Conservation (phyloP, 37 sponge, comb jelly and placozoan genomes). For the Ephydatia muelleri region DNA sequence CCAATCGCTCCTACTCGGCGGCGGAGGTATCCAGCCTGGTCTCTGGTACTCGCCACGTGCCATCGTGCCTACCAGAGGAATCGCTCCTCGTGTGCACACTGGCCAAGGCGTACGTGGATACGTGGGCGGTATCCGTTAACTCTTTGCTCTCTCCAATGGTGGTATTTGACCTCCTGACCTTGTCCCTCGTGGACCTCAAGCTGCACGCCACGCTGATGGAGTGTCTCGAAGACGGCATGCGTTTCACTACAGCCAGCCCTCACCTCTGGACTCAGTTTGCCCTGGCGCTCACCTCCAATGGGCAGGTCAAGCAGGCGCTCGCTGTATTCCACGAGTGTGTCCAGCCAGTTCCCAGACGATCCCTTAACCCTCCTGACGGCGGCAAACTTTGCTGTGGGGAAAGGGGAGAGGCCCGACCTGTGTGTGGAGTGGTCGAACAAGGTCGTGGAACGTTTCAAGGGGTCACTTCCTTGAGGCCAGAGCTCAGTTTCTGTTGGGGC, state of each 20-base stretch:
- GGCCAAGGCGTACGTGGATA: slow-evolving; percentile 28
- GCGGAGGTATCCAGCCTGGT: slow-evolving; percentile 1
- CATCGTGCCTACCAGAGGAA: slow-evolving; percentile 39
- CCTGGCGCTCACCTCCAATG: slow-evolving; percentile 27
- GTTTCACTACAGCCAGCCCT: slow-evolving; percentile 26
- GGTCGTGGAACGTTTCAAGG: not conserved
- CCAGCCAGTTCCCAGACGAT: slow-evolving; percentile 45
- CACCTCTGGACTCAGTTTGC: slow-evolving; percentile 72
- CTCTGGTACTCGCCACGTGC: slow-evolving; percentile 15
- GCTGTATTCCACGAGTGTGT: slow-evolving; percentile 59
- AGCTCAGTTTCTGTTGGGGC: slow-evolving; percentile 28
- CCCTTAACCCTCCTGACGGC: slow-evolving; percentile 34
- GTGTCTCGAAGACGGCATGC: slow-evolving; percentile 38
- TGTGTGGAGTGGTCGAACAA: slow-evolving; percentile 38
- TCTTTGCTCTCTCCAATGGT: slow-evolving; percentile 13
- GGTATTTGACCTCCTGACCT: slow-evolving; percentile 35
- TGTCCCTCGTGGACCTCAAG: slow-evolving; percentile 14
- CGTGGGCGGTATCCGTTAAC: slow-evolving; percentile 28
- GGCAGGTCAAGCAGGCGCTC: slow-evolving; percentile 41
- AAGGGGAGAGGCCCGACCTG: slow-evolving; percentile 31
- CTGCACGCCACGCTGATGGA: slow-evolving; percentile 38
- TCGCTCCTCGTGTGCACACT: slow-evolving; percentile 26
- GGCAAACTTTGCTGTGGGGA: slow-evolving; percentile 48
- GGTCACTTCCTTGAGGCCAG: slow-evolving; percentile 51
- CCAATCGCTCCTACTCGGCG: slow-evolving; percentile 9